phyloP scores from a whole-genome alignment of 2,888 invertebrate species.

The Cremastinae sp. region DNA sequence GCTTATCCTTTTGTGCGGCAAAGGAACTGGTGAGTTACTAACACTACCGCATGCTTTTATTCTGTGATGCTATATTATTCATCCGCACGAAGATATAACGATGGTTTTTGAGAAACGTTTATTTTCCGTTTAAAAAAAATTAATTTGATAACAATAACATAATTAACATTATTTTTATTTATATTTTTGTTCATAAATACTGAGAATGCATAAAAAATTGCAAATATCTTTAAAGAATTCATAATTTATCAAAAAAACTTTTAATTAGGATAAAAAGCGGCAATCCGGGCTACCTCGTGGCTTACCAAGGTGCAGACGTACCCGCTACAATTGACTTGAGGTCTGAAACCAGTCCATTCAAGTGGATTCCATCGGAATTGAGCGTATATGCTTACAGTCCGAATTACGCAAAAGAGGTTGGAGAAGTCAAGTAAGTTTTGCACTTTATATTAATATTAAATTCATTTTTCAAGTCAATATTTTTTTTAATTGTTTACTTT shows the following conservation, averaged over 20 bases:
- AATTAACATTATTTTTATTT: no score
- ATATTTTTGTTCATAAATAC: not conserved
- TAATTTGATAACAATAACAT: not conserved
- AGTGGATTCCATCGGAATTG: slow-evolving; percentile 83
- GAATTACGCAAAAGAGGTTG: slow-evolving; percentile 79
- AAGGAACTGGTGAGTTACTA: slow-evolving; percentile 76
- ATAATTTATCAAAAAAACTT: slow-evolving; percentile 36
- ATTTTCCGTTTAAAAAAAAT: no score
- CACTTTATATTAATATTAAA: not conserved
- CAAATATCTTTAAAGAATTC: no score
- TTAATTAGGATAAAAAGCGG: slow-evolving; percentile 85
- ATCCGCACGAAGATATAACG: not conserved
- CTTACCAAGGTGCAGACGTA: slow-evolving; percentile 84
- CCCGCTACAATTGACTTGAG: slow-evolving; percentile 82
- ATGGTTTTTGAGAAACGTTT: no score
- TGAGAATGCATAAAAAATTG: no score
- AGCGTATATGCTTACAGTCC: slow-evolving; percentile 83
- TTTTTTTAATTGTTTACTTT: no score
- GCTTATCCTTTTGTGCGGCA: slow-evolving; percentile 67
- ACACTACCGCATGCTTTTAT: slow-evolving; percentile 53
- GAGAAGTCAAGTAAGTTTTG: slow-evolving; percentile 79
- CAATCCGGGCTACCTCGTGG: slow-evolving; percentile 88
- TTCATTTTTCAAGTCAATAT: not conserved
- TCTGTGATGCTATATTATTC: not conserved
- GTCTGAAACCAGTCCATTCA: slow-evolving; percentile 79